These are phyloP conservation scores for Nerophis ophidion DNA, from an alignment of 2,113 vertebrate species.

Conservation along the genomic window DNA sequence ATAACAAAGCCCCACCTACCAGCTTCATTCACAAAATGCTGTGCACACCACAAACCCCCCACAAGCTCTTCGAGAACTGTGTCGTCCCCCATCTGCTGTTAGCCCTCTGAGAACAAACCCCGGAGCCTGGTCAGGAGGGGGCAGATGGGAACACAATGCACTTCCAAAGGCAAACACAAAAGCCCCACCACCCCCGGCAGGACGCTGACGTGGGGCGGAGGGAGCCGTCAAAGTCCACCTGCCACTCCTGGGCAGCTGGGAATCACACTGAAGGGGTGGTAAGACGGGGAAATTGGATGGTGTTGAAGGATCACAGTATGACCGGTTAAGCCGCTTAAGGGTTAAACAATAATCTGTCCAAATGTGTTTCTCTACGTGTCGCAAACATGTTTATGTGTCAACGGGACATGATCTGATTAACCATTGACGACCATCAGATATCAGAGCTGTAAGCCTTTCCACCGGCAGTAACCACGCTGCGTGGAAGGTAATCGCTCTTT, in stretches of 20 bases:
- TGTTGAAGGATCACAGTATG: neutral
- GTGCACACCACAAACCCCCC: slow-evolving; percentile 16
- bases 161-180: slow-evolving; percentile 41
- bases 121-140: slow-evolving; percentile 28
- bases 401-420: slow-evolving; percentile 44
- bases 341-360: slow-evolving; percentile 20
- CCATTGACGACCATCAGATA: slow-evolving; percentile 12
- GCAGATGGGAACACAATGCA: slow-evolving; percentile 62
- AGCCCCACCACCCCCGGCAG: slow-evolving; percentile 8
- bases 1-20: slow-evolving; percentile 19
- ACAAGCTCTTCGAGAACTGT: slow-evolving; percentile 16
- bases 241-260: slow-evolving; percentile 12
- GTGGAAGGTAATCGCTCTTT: neutral
- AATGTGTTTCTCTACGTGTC: slow-evolving; percentile 5
- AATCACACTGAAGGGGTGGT: slow-evolving; percentile 1
- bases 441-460: neutral
- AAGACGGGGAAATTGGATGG: slow-evolving; percentile 7
- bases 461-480: neutral
- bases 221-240: slow-evolving; percentile 39
- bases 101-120: slow-evolving; percentile 46
- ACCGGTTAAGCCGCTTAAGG: slow-evolving; percentile 22
- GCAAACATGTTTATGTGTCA: slow-evolving; percentile 48
- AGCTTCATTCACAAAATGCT: slow-evolving; percentile 7
- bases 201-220: slow-evolving; percentile 20
- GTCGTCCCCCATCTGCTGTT: slow-evolving; percentile 43